Base-by-base conservation (phyloP, 2,888 invertebrate species). In the Protophormia terraenovae region DNA sequence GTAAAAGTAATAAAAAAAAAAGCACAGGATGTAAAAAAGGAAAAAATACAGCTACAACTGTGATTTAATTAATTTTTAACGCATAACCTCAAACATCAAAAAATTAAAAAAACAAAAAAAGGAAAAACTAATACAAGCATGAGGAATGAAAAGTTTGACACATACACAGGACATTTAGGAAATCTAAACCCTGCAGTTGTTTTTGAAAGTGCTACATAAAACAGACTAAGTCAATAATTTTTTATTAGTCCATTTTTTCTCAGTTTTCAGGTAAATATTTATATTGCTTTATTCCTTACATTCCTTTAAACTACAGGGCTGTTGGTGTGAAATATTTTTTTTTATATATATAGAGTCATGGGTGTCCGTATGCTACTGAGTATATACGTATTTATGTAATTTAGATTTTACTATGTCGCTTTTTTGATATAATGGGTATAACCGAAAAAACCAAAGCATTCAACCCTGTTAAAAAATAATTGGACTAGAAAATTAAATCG, bases 31-130 rank as follows among this genome's bases (percentile, higher is more conserved):
- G 10, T 58, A n/a, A 2, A 66, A 7, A 55, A 69, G 22, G 19
- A 12, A 41, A n/a, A 16, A 64, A 58, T 32, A 45, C 35, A 64
- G n/a, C 41, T 53, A 71, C 14, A 72, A 88, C 90, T 88, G 88
- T 90, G 90, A 90, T 90, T 90, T 90, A 90, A 90, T 90, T 90
- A 90, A 90, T 89, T 90, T 90, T n/a, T 89, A 88, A 90, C 89
- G 90, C 90, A 90, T 88, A 89, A 90, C 88, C 88, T 89, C 89
- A 76, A 64, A 62, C 8, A 45, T 55, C 35, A 76, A 71, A 35
- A 80, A 76, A 38, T 67, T 29, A 22, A 62, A 47, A 47, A 45
- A 24, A 24, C 47, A 58, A 22, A 38, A 12, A 10, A n/a, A 62
- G 3, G 8, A 14, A 14, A 0, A n/a, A n/a, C n/a, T n/a, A n/a